Evolutionary conservation across 2,113 vertebrate genomes (phyloP), one percentile per base, ranked within the genome.

Genomic region (Pterocles gutturalis): DNA sequence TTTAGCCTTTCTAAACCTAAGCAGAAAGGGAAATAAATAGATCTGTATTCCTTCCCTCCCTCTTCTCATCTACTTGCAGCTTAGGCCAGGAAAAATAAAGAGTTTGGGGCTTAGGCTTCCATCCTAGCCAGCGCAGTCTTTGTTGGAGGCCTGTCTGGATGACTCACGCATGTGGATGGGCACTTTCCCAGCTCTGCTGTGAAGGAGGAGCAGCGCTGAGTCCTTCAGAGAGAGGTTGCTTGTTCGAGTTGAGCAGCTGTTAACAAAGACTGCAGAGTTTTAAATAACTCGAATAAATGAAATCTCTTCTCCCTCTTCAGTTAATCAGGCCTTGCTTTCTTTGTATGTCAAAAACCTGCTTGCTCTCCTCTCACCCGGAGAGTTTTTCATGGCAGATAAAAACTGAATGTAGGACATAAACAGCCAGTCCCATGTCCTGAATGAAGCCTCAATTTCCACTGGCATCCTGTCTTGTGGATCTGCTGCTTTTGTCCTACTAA

Each of bases 221-320:
- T 90, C 65, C 70, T 92, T 82, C 65, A 83, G 82, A 91, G 86
- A 55, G 78, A 78, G 58, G 10, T 64, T 81, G 28, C 73, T 93
- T 89, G 57, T 93, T 92, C 80, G 54, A 77, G 62, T 45, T 76
- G 49, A 92, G 78, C 88, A 95, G 86, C 87, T 95, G 71, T 83
- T 90, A 88, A 95, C 65, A 93, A 94, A 94, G 87, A 55, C 64
- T 36, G 46, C n/a, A 1, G 67, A 72, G 62, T 84, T 92, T 94
- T 90, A 87, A 96, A 80, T 61, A 92, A 76, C 12, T 9, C 2
- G 3, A 87, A 60, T 78, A 90, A 90, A 67, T 79, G 49, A 80
- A 83, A 62, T 48, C 43, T 93, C 54, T 92, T 80, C 48, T 89
- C 46, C 28, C 51, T 83, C 58, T 93, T 87, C 72, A 84, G 38